Percentiles rank a stretch among this genome's conserved stretches.
phyloP scores from a whole-genome alignment of 2,888 invertebrate species.

The Lasioglossum oenotherae region DNA sequence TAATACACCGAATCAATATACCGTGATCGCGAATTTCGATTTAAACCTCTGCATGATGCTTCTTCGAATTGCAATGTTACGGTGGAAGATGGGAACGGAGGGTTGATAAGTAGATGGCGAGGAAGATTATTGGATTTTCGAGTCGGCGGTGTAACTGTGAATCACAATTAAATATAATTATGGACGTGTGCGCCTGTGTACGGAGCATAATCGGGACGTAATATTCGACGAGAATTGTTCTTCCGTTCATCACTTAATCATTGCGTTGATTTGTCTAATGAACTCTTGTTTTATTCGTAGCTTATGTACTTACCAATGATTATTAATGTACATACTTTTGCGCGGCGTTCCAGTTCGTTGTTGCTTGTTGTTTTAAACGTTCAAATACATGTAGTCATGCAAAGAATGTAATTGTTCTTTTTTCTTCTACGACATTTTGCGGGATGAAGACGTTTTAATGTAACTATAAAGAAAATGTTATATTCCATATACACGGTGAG shows the following conservation, averaged over 20 bases:
- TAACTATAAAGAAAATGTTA: no score
- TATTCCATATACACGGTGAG: no score
- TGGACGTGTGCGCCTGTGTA: background rate
- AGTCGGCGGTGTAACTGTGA: constrained; percentile 23
- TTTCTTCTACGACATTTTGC: no score
- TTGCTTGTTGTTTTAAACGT: no score
- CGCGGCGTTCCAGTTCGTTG: no score
- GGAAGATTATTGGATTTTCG: constrained; percentile 47
- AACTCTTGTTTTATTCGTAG: background rate
- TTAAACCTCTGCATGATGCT: background rate
- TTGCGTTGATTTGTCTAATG: no score
- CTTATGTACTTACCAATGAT: background rate
- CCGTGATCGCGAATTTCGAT: background rate
- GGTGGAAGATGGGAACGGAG: background rate
- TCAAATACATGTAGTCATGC: no score
- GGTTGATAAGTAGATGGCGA: constrained; percentile 46
- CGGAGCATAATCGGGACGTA: background rate
- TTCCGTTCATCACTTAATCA: no score
- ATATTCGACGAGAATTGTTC: background rate
- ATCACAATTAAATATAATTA: constrained; percentile 21
- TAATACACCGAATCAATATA: background rate
- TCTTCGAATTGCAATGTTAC: background rate
- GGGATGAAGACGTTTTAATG: no score
- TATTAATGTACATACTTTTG: background rate
- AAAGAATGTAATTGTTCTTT: no score